phyloP scores from a whole-genome alignment of 2,888 invertebrate species.

The Polyommatus iphigenia region DNA sequence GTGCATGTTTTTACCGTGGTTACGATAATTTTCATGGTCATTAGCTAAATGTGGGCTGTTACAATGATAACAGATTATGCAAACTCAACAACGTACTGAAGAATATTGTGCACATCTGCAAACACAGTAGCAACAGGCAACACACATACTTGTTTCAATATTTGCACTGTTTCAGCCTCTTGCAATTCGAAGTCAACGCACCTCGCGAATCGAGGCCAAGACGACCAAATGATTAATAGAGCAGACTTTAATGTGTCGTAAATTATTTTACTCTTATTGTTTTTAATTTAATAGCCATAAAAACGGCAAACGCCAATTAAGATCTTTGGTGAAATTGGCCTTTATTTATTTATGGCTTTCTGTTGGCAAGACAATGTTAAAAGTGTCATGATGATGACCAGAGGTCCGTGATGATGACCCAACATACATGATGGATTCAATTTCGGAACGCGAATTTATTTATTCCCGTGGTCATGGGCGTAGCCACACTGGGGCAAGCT shows the following conservation, averaged over 20 bases:
- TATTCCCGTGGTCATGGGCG: too few species aligned
- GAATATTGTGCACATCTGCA: background rate
- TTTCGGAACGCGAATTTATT: too few species aligned
- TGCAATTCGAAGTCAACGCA: conserved; percentile 21
- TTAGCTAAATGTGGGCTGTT: background rate
- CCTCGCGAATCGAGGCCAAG: conserved; percentile 18
- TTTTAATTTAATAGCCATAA: background rate
- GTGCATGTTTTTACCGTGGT: too few species aligned
- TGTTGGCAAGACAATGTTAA: too few species aligned
- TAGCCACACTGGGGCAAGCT: too few species aligned
- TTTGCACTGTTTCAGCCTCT: conserved; percentile 21
- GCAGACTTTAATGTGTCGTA: conserved; percentile 18
- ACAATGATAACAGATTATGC: background rate
- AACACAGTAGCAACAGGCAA: background rate
- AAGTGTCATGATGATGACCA: too few species aligned
- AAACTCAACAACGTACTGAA: background rate
- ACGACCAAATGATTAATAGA: conserved; percentile 20
- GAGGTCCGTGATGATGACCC: too few species aligned
- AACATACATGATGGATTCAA: too few species aligned
- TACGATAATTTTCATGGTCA: background rate
- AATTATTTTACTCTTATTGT: conserved; percentile 22
- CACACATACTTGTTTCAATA: conserved; percentile 8
- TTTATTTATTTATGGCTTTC: background rate
- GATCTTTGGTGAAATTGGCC: background rate
- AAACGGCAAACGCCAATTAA: background rate